Evolutionary conservation across 2,888 invertebrate species (phyloP), one percentile per base, ranked within the genome.

Genomic region (Phyllotreta striolata): DNA sequence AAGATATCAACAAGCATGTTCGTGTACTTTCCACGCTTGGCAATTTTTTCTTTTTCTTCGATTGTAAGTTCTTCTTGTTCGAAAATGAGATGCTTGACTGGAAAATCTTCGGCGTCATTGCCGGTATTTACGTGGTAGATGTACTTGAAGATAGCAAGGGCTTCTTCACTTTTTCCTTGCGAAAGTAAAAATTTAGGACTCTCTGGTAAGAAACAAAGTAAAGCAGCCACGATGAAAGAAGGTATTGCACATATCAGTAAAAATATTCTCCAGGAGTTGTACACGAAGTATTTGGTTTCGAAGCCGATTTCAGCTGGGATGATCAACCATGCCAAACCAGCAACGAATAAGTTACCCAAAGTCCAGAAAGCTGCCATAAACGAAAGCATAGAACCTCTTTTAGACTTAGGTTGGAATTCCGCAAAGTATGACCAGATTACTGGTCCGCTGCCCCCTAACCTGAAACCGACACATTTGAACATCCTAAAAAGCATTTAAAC

Each of bases 321-420:
- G 74, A 90, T 89, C 68, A 90, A 84, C 90, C 90, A 90, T 68
- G 90, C 90, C 70, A 89, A 81, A 79, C 95, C 93, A 73, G 96
- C 95, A 62, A 95, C 95, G 78, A 95, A 91, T 71, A 96, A 85
- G 81, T 95, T 95, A 71, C 96, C 96, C 74, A 95, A 87, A 63
- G 96, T 96, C 96, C 96, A 96, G 82, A 95, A 96, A 57, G 95
- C 95, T 64, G 96, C 95, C 91, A 96, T 92, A 80, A 93, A 92
- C 74, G 94, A 94, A 73, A 96, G 84, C 95, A 95, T 95, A 58
- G 93, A 91, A 56, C 96, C 96, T 73, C 96, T 87, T 79, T 92
- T 93, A 72, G 90, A 86, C 83, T 93, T 94, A 62, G 95, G 95
- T 83, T 96, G 95, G 82, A 96, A 96, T 83, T 96, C 96, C 66